These are phyloP conservation scores for Dicrurus megarhynchus DNA, from an alignment of 2,113 vertebrate genomes.

Conservation along the genomic window DNA sequence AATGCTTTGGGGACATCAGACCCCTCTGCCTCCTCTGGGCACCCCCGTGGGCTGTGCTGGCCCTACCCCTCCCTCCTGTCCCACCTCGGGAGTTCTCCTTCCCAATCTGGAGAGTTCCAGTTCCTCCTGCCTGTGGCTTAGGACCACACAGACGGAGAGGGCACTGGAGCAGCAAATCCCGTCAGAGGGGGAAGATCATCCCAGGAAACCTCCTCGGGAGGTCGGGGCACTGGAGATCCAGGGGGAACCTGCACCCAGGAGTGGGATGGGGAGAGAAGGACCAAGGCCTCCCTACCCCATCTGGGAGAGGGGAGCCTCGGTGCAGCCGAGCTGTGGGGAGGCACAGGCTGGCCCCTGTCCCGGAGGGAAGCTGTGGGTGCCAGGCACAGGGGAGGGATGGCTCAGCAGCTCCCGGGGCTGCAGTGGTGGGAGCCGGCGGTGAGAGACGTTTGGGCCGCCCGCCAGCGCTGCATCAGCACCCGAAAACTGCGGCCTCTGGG, in stretches of 20 bases:
- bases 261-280: not conserved
- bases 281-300: rapidly evolving
- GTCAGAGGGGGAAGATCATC: not conserved
- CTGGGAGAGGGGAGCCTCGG: rapidly evolving
- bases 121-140: not conserved
- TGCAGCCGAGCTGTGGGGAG: not conserved
- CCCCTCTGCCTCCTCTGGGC: not conserved
- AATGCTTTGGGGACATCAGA: not conserved
- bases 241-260: not conserved
- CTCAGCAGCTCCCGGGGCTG: not conserved
- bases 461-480: conserved; percentile 5
- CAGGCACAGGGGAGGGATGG: not conserved
- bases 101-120: not conserved
- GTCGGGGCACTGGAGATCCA: not conserved
- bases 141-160: not conserved
- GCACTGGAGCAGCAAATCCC: not conserved
- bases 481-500: not conserved
- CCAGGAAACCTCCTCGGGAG: not conserved
- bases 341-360: not conserved
- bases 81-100: not conserved
- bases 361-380: not conserved
- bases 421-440: rapidly evolving
- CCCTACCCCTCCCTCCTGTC: not conserved
- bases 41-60: not conserved
- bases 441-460: not conserved